Conservation (phyloP, 2,888 invertebrate species). For the Gnatocerus cornutus region DNA sequence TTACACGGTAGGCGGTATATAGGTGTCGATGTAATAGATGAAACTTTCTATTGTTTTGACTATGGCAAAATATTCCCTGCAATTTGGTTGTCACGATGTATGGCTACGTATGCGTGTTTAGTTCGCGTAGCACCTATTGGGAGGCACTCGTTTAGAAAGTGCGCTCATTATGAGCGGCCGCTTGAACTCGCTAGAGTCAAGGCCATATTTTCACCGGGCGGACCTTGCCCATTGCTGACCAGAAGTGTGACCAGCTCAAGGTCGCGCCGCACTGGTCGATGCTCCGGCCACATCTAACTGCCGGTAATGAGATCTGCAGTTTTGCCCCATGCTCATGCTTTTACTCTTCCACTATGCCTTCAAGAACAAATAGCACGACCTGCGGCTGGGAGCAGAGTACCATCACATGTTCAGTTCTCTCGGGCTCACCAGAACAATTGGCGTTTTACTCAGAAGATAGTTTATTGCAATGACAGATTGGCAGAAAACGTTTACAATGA, state of each 20-base stretch:
- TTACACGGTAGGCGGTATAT: not conserved
- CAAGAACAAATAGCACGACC: not conserved
- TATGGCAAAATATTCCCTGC: constrained; percentile 9
- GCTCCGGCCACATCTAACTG: constrained; percentile 57
- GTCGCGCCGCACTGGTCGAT: constrained; percentile 62
- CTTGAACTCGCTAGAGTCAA: constrained; percentile 66
- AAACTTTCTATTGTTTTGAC: constrained; percentile 41
- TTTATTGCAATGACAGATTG: too few relatives aligned
- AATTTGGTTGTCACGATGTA: not conserved
- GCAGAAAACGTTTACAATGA: too few relatives aligned
- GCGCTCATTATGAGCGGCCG: constrained; percentile 63
- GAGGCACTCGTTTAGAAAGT: constrained; percentile 63
- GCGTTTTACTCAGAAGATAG: too few relatives aligned
- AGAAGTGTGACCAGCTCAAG: constrained; percentile 70
- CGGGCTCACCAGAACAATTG: too few relatives aligned
- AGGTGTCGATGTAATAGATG: constrained; percentile 3
- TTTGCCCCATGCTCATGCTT: constrained; percentile 10
- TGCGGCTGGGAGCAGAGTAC: too few relatives aligned
- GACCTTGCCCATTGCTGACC: constrained; percentile 69
- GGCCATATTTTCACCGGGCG: constrained; percentile 70
- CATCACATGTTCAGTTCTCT: too few relatives aligned
- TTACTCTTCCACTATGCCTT: constrained; percentile 1
- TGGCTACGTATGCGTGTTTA: constrained; percentile 17
- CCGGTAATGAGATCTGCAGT: constrained; percentile 58
- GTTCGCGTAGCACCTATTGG: constrained; percentile 37